These are phyloP conservation scores for Xestia rhomboidea DNA, from an alignment of 2,888 invertebrate species.

Conservation along the genomic window DNA sequence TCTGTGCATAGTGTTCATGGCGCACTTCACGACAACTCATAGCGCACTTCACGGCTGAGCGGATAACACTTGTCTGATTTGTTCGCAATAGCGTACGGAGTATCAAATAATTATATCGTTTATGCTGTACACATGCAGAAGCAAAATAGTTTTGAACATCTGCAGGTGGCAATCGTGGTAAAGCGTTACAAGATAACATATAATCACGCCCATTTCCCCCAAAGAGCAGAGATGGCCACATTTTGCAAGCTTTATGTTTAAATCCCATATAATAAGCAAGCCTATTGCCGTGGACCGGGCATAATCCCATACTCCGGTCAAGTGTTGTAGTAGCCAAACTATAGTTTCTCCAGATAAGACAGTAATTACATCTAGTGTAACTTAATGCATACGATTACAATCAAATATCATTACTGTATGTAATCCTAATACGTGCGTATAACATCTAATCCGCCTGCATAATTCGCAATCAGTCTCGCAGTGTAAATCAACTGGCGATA, in stretches of 20 bases:
- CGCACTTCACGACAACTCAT: too few species aligned
- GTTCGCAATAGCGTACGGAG: neutral
- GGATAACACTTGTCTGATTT: neutral
- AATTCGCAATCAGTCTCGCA: slow-evolving; percentile 24
- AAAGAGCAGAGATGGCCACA: neutral
- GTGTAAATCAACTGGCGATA: slow-evolving; percentile 21
- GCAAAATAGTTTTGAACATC: neutral
- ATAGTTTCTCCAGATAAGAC: neutral
- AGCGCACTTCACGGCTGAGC: neutral
- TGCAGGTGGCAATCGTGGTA: neutral
- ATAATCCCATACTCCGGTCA: neutral
- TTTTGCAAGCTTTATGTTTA: neutral
- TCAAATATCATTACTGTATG: slow-evolving; percentile 15
- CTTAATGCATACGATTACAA: slow-evolving; percentile 16
- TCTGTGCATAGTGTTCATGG: neutral
- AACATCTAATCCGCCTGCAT: slow-evolving; percentile 17
- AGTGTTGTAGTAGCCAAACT: neutral
- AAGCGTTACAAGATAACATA: neutral
- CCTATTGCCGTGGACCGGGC: neutral
- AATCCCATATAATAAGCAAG: neutral
- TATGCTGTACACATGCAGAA: neutral
- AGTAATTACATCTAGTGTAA: slow-evolving; percentile 3
- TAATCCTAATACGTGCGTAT: neutral
- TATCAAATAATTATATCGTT: neutral
- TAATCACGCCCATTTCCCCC: neutral